A percentile compares a stretch with the other conserved stretches of the same genome.
These are phyloP conservation scores for Aromia moschata DNA, from an alignment of 2,888 invertebrate species.

Conservation along the genomic window DNA sequence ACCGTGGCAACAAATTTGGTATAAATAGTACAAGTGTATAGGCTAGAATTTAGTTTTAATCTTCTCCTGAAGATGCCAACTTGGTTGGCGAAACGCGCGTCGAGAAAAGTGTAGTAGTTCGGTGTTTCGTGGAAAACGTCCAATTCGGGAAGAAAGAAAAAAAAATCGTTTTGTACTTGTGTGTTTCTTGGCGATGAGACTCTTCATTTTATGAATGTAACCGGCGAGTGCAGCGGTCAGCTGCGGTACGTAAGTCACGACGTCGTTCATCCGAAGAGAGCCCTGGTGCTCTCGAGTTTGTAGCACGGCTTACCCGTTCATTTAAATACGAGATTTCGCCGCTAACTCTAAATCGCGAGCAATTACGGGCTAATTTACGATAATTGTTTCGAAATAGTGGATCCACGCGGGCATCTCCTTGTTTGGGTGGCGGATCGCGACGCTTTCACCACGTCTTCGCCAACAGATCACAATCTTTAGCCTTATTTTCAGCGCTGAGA, in stretches of 20 bases:
- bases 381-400: constrained; percentile 40
- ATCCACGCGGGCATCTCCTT: constrained; percentile 28
- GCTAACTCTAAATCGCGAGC: constrained; percentile 34
- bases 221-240: constrained; percentile 1
- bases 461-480: too few relatives aligned
- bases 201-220: neutral
- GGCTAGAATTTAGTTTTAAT: too few relatives aligned
- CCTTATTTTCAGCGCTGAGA: too few relatives aligned
- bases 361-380: constrained; percentile 43
- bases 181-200: neutral
- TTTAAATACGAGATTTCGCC: constrained; percentile 34
- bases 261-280: neutral
- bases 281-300: constrained; percentile 1
- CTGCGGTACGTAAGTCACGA: constrained; percentile 13
- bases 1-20: too few relatives aligned
- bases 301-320: constrained; percentile 8
- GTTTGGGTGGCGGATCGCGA: constrained; percentile 23
- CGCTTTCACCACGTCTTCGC: constrained; percentile 30
- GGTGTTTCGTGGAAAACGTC: too few relatives aligned
- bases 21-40: too few relatives aligned
- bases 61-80: too few relatives aligned
- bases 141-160: too few relatives aligned
- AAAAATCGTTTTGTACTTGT: too few relatives aligned
- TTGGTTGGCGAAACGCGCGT: too few relatives aligned
- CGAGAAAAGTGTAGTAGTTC: too few relatives aligned